Conservation (phyloP, 1,140 invertebrate genomes). For the Glossosoma conforme region DNA sequence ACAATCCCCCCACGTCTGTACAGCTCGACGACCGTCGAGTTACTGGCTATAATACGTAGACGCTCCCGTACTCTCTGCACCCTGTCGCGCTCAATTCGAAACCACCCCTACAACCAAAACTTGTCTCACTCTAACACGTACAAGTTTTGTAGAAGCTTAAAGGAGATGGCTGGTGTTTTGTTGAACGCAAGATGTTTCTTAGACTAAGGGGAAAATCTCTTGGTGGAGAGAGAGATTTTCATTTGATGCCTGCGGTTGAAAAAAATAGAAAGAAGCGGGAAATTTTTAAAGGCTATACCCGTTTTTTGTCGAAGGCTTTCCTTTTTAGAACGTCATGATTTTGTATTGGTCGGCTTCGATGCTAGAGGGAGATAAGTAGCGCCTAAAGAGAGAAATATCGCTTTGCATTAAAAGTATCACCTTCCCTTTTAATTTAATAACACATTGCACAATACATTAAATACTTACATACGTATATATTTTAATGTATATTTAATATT, state of each 20-base stretch:
- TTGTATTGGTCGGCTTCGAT: no score
- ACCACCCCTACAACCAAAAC: slow-evolving; percentile 10
- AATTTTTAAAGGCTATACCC: slow-evolving; percentile 18
- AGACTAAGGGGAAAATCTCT: slow-evolving; percentile 6
- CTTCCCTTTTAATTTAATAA: no score
- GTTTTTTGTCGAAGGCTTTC: slow-evolving; percentile 9
- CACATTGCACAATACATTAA: no score
- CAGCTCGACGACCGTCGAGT: slow-evolving; percentile 23
- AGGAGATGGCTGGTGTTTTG: slow-evolving; percentile 9
- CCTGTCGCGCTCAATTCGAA: slow-evolving; percentile 9
- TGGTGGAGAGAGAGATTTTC: slow-evolving; percentile 23
- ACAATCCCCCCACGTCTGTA: slow-evolving; percentile 11
- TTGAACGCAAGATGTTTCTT: neutral
- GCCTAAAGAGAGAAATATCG: no score
- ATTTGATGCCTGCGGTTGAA: slow-evolving; percentile 16
- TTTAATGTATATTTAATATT: no score
- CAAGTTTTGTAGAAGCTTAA: neutral
- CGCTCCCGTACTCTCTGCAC: slow-evolving; percentile 12
- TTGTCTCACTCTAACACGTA: slow-evolving; percentile 10
- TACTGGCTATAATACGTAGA: slow-evolving; percentile 21
- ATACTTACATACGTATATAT: no score
- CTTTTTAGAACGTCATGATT: no score
- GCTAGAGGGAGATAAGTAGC: no score
- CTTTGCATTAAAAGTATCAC: no score
- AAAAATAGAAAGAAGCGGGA: slow-evolving; percentile 11